phyloP scores from a whole-genome alignment of 2,113 vertebrate species.

The Leptobrachium leishanense region DNA sequence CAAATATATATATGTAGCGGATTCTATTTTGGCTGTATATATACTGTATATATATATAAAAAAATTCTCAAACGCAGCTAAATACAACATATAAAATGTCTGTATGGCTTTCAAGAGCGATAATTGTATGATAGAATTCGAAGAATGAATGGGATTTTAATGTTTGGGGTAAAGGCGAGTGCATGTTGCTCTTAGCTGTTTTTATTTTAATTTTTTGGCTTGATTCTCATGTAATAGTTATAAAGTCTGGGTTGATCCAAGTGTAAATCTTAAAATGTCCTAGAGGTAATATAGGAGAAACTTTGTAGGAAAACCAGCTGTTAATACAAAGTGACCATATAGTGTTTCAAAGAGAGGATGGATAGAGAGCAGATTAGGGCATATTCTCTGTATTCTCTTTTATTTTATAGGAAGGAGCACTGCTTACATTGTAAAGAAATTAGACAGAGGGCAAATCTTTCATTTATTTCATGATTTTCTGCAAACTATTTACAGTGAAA shows the following conservation, averaged over 20 bases:
- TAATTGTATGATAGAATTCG: constrained; percentile 4
- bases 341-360: constrained; percentile 40
- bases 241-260: constrained; percentile 40
- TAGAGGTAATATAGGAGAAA: constrained; percentile 41
- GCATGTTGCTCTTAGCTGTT: constrained; percentile 23
- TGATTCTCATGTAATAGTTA: constrained; percentile 28
- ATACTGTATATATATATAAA: too few species aligned
- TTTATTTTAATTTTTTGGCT: constrained; percentile 30
- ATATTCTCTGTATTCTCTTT: neutral
- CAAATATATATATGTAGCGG: too few species aligned
- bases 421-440: constrained; percentile 5
- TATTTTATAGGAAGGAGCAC: constrained; percentile 29
- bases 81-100: too few species aligned
- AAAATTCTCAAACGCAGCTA: too few species aligned
- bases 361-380: constrained; percentile 24
- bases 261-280: constrained; percentile 43
- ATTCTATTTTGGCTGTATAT: too few species aligned
- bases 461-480: too few species aligned
- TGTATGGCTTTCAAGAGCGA: too few species aligned
- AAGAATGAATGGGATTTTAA: constrained; percentile 19
- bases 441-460: neutral
- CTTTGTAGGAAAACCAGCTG: constrained; percentile 29
- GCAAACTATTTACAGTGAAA: too few species aligned
- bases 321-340: constrained; percentile 34
- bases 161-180: constrained; percentile 21